phyloP scores from a whole-genome alignment of 1,140 invertebrate genomes.

The Monochamus saltuarius region DNA sequence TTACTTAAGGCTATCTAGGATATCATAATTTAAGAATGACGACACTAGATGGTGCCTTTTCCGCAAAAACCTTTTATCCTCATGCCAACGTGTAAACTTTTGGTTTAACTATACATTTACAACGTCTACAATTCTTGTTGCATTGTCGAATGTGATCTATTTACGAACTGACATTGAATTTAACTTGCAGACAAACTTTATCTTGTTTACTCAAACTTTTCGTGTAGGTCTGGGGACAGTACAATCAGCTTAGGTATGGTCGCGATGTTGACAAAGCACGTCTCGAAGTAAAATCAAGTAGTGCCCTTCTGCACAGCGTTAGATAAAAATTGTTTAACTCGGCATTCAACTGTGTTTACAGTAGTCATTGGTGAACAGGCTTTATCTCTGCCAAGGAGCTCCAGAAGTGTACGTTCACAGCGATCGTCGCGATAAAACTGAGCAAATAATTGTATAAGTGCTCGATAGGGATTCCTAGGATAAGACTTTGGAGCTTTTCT shows the following conservation, averaged over 20 bases:
- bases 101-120: no score
- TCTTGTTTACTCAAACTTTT: constrained; percentile 2
- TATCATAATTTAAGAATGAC: no score
- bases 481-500: no score
- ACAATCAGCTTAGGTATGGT: neutral
- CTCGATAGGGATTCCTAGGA: no score
- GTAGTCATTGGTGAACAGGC: neutral
- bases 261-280: neutral
- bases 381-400: neutral
- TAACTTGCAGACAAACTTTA: neutral
- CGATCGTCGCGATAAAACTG: neutral
- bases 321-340: constrained; percentile 1
- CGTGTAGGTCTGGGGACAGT: neutral
- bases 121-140: no score
- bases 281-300: neutral
- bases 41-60: no score
- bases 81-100: no score
- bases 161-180: no score
- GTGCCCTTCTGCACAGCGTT: neutral
- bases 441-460: neutral
- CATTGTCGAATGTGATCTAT: no score
- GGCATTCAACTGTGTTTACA: neutral
- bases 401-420: neutral
- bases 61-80: no score
- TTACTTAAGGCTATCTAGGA: no score